Base-by-base conservation (phyloP, 1,140 invertebrate species). In the Spodoptera frugiperda region DNA sequence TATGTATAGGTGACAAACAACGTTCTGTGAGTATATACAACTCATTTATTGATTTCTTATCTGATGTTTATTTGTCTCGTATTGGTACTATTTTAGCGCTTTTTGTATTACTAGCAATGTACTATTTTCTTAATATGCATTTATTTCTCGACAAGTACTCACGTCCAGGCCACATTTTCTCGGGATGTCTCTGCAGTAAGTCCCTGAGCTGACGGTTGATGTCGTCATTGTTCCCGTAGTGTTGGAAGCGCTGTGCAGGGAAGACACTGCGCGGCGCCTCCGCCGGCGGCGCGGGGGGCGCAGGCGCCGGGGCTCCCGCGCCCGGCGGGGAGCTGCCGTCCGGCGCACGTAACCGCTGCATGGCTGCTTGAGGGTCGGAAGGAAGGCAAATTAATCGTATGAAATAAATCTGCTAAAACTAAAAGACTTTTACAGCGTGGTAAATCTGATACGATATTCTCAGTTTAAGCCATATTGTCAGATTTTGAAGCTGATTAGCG, bases 121-220 rank as follows among this genome's bases (percentile, higher is more conserved):
- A n/a, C n/a, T n/a, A n/a, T n/a, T n/a, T n/a, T n/a, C n/a, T n/a
- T n/a, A n/a, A n/a, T n/a, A n/a, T n/a, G n/a, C n/a, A n/a, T n/a
- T n/a, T n/a, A n/a, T n/a, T n/a, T n/a, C n/a, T n/a, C n/a, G 33
- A 39, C 9, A 1, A 61, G 6, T 6, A 88, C 87, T 87, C 71
- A 93, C 93, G 91, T 67, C 87, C 90, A 17, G 91, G 88, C 94
- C 94, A 94, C 83, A 94, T 89, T 81, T 94, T 94, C 17, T 93
- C 89, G 0, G 91, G 89, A 82, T 97, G 96, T 33, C 97, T 90
- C 85, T 98, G 97, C n/a, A 98, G 93, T 57, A 98, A 92, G 89
- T 98, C 97, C 33, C 97, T 91, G n/a, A 98, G 91, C 84, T 98
- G 98, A 3, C 96, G 90, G 84, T 96, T 96, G 61, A 96, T 92